Conservation (phyloP, 2,888 invertebrate species). For the Myopa testacea region DNA sequence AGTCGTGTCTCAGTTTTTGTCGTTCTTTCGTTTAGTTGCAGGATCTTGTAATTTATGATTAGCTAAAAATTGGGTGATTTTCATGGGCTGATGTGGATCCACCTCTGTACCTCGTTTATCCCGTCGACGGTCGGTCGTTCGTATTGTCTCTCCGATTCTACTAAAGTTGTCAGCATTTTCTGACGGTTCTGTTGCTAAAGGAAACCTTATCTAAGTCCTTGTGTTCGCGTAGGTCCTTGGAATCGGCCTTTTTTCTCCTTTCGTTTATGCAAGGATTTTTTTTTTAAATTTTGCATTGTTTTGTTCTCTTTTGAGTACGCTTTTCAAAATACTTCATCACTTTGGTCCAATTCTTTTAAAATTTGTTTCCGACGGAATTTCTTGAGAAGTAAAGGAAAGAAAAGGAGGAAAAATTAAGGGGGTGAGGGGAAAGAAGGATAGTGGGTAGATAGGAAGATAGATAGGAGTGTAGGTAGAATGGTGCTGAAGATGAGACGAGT, state of each 20-base stretch:
- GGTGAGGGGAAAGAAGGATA: neutral
- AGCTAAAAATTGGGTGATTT: too few species aligned
- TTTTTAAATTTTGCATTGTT: neutral
- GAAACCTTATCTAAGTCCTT: slow-evolving; percentile 28
- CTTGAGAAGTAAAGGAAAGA: neutral
- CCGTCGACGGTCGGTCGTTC: too few species aligned
- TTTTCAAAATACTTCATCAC: neutral
- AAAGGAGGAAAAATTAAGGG: neutral
- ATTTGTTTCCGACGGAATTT: neutral
- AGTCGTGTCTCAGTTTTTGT: neutral
- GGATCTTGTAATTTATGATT: too few species aligned
- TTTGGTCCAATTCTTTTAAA: too few species aligned
- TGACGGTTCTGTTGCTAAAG: neutral
- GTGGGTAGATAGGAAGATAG: neutral
- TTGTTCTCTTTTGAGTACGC: slow-evolving; percentile 26
- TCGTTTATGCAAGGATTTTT: too few species aligned
- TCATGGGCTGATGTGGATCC: too few species aligned
- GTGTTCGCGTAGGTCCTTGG: slow-evolving; percentile 29
- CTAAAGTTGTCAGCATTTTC: slow-evolving; percentile 35
- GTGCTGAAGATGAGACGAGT: neutral
- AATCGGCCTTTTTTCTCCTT: slow-evolving; percentile 15
- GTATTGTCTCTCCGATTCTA: too few species aligned
- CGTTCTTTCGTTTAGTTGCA: neutral
- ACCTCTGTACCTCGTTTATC: too few species aligned
- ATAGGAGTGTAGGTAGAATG: neutral